These are phyloP conservation scores for Heliconius cydno DNA, from an alignment of 2,888 invertebrate genomes.

Conservation along the genomic window DNA sequence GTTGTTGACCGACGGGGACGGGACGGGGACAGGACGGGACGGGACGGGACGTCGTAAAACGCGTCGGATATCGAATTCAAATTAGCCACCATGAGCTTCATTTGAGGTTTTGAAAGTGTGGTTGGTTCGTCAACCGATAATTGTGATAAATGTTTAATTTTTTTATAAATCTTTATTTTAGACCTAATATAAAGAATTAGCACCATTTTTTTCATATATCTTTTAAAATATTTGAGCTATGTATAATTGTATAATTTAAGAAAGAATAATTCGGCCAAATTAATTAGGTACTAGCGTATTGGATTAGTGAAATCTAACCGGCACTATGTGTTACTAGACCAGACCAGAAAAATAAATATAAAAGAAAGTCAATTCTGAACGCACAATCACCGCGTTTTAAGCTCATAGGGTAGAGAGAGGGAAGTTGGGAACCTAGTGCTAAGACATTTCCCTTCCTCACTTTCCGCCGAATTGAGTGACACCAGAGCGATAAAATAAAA, in stretches of 20 bases:
- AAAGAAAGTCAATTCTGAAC: background rate
- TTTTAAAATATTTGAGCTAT: background rate
- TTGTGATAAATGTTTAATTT: constrained; percentile 76
- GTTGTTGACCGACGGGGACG: constrained; percentile 39
- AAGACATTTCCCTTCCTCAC: no score
- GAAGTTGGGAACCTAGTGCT: no score
- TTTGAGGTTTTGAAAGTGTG: constrained; percentile 59
- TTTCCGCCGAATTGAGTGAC: no score
- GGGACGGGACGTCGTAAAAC: constrained; percentile 57
- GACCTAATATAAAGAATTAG: constrained; percentile 18
- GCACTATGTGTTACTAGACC: background rate
- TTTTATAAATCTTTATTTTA: constrained; percentile 69
- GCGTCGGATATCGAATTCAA: constrained; percentile 72
- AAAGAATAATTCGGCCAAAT: no score
- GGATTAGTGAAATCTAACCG: background rate
- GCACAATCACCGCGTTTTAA: no score
- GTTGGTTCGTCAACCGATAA: constrained; percentile 76
- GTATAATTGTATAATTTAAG: no score
- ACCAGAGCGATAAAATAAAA: no score
- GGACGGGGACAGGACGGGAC: background rate
- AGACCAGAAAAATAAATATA: background rate
- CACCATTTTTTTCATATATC: background rate
- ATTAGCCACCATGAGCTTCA: constrained; percentile 71
- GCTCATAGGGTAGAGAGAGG: no score
- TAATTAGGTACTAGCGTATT: background rate